A percentile compares a stretch with the other conserved stretches of the same genome.
phyloP scores from a whole-genome alignment of 2,888 invertebrate genomes.

The Bunonema sp. region DNA sequence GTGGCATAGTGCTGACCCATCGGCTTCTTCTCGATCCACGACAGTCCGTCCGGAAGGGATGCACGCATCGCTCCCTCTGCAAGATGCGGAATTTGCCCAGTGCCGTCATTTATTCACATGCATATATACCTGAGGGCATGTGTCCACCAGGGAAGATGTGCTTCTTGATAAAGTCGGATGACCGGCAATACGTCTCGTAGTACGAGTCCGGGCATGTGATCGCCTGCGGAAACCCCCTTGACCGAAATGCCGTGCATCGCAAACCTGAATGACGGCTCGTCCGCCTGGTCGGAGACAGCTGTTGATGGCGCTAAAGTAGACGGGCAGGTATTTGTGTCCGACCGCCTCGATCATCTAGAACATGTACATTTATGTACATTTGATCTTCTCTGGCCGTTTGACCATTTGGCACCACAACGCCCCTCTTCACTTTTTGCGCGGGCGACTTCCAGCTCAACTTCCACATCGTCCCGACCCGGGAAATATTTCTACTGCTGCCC shows the following conservation, averaged over 20 bases:
- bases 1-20: slow-evolving; percentile 25
- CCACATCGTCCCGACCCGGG: no score
- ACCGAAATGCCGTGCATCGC: neutral
- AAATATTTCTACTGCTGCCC: no score
- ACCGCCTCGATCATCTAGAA: slow-evolving; percentile 40
- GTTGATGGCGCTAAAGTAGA: slow-evolving; percentile 23
- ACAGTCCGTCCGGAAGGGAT: slow-evolving; percentile 4
- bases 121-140: no score
- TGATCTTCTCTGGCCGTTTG: no score
- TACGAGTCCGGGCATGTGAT: slow-evolving; percentile 28
- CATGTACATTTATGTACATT: no score
- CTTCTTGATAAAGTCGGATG: slow-evolving; percentile 35
- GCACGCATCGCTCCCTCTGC: no score
- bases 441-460: no score
- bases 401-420: no score
- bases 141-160: slow-evolving; percentile 39
- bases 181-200: slow-evolving; percentile 24
- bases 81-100: no score
- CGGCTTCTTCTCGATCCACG: neutral
- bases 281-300: slow-evolving; percentile 21
- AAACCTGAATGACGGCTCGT: slow-evolving; percentile 21
- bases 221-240: slow-evolving; percentile 9
- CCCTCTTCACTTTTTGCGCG: no score
- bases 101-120: no score
- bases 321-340: slow-evolving; percentile 26